A percentile compares a stretch with the other conserved stretches of the same genome.
Evolutionary conservation across 2,113 vertebrate species (phyloP).

Genomic region (Crotalus horridus): DNA sequence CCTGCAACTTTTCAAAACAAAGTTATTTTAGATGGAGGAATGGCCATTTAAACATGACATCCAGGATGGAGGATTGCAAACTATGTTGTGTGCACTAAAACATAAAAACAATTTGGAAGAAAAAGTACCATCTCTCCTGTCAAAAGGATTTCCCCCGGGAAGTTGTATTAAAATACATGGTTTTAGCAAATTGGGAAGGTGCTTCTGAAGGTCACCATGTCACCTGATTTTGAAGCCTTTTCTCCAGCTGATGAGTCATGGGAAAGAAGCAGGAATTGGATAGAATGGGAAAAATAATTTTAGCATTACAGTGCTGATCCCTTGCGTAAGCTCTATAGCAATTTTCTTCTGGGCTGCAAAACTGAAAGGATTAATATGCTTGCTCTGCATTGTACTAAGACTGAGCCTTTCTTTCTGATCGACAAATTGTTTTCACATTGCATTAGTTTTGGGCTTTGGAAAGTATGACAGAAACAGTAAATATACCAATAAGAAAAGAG

Average conservation of each 20-base stretch:
- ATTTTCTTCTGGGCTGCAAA: constrained; percentile 56
- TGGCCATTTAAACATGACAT: not conserved
- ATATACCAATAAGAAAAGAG: rapidly evolving
- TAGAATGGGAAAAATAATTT: constrained; percentile 31
- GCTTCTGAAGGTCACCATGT: not conserved
- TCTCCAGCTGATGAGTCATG: constrained; percentile 33
- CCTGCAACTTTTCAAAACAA: not conserved
- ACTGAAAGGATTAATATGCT: constrained; percentile 47
- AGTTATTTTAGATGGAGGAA: not conserved
- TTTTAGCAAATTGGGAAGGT: not conserved
- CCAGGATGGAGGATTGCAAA: not conserved
- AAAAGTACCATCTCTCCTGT: not conserved
- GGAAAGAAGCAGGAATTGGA: constrained; percentile 20
- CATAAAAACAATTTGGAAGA: not conserved
- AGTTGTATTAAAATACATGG: not conserved
- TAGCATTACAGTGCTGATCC: constrained; percentile 38
- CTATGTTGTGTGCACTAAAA: not conserved
- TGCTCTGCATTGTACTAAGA: constrained; percentile 32
- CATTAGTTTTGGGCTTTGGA: rapidly evolving
- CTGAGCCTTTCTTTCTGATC: not conserved
- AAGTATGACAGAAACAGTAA: not conserved
- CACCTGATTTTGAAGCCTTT: constrained; percentile 8
- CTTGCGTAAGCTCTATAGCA: constrained; percentile 53
- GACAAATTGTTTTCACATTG: constrained; percentile 32
- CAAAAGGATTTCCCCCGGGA: not conserved